Evolutionary conservation across 92 coral and sea anemone genomes (phyloP), one percentile per base, ranked within the genome.

Genomic region (Nematostella vectensis): DNA sequence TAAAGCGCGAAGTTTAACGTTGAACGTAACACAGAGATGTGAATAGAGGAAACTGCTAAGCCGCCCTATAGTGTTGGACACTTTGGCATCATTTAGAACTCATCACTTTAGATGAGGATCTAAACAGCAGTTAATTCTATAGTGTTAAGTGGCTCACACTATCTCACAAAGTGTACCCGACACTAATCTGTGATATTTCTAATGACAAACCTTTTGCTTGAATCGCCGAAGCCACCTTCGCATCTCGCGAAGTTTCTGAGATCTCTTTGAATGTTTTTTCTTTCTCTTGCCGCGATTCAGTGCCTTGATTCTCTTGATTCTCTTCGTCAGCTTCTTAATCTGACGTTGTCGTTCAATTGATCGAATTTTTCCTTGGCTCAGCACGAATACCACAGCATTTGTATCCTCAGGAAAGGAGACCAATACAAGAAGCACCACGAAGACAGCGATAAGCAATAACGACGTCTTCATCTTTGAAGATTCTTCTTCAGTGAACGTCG

Each of bases 381-480:
- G 50, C 28, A 84, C 87, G 4, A 84, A 79, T 22, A 84, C 68
- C 2, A 84, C 77, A 16, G 59, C 94, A 37, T 84, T 42, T 25
- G 71, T 63, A 20, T 84, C 87, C 37, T 84, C 75, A 23, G 87
- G 82, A 50, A 69, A 84, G 47, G 81, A 59, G 20, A 72, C 27
- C 67, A 79, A 45, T 2, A 84, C 60, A 22, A 75, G 25, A 8
- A 67, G 31, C 2, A 58, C 69, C 10, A 80, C 25, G 31, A 54
- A 19, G 23, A 78, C 29, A 0, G 44, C 47, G 24, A 78, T 31
- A 2, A 78, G 21, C 19, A 78, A 56, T 36, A 54, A 37, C 25
- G 61, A 33, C 33, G 85, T 65, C 70, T 50, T 78, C 85, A 78
- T 78, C 12, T 45, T 45, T 22, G 51, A 45, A 15, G 40, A 33